Base-by-base conservation (phyloP, 2,888 invertebrate genomes). In the Serripes groenlandicus region DNA sequence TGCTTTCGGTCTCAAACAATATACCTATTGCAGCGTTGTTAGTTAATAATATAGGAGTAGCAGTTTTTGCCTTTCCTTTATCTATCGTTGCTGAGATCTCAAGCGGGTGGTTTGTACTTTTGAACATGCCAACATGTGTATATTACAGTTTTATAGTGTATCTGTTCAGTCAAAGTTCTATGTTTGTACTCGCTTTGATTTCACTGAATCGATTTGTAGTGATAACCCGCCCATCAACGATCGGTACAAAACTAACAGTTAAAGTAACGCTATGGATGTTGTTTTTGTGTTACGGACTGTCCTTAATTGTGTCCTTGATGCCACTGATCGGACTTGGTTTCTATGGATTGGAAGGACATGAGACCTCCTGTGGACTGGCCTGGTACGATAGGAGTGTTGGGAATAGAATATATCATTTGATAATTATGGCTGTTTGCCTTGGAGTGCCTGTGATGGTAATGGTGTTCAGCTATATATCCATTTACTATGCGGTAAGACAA, bases 281-380 rank as follows among this genome's bases (percentile, higher is more conserved):
- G 32, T 2, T 30, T 3, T 34, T 62, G 34, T 18, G 21, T 34
- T 62, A 62, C 30, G 9, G 32, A 4, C 18, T n/a, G 15, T 11
- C 62, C 9, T 21, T 77, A 11, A 15, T 49, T 32, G 23, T 71
- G 23, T 64, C 77, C 11, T 4, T 71, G 23, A 35, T 54, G 9
- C 77, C 77, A n/a, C 52, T 77, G 30, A 1, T 71, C 21, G 77
- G 77, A 5, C 60, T 58, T 56, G 77, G 77, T 7, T 70, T 64
- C 9, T 77, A 71, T 42, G 77, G 77, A 18, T 42, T 71, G 4
- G 77, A 77, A 52, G 62, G 49, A 15, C 77, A 77, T 37, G 71
- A 62, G 26, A 77, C 77, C 11, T 62, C 70, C 5, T 77, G 77
- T 34, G 77, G 77, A 0, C 42, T 77, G 26, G 77, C 30, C 4